A percentile compares a stretch with the other conserved stretches of the same genome.
phyloP scores from a whole-genome alignment of 23 tunicate species.

The Corella eumyota region DNA sequence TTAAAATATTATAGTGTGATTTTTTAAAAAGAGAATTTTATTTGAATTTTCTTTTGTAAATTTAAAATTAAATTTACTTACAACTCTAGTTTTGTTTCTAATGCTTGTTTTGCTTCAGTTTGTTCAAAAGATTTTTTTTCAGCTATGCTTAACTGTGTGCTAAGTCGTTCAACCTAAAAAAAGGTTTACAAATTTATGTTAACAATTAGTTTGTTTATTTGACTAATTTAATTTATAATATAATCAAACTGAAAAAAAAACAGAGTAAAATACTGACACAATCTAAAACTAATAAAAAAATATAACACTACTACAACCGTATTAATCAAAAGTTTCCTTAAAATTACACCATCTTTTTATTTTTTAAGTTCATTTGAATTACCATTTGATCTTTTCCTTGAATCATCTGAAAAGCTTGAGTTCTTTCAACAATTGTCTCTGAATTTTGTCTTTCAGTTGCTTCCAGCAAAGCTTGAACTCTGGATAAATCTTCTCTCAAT shows the following conservation, averaged over 20 bases:
- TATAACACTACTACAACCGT: too few species aligned
- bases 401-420: slow-evolving; percentile 37
- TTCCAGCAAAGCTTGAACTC: slow-evolving; percentile 41
- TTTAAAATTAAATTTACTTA: slow-evolving; percentile 21
- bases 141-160: slow-evolving; percentile 48
- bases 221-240: too few species aligned
- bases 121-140: slow-evolving; percentile 56
- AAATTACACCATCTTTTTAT: too few species aligned
- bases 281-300: too few species aligned
- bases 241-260: too few species aligned
- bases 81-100: slow-evolving; percentile 40
- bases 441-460: slow-evolving; percentile 61
- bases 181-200: background rate
- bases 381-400: slow-evolving; percentile 82
- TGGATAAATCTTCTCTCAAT: slow-evolving; percentile 51
- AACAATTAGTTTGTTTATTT: background rate
- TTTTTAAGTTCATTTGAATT: too few species aligned
- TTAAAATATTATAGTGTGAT: too few species aligned
- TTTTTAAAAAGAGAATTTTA: too few species aligned
- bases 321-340: too few species aligned
- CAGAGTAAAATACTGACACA: too few species aligned
- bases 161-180: slow-evolving; percentile 50
- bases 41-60: too few species aligned
- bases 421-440: slow-evolving; percentile 50
- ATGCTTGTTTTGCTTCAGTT: slow-evolving; percentile 33